A percentile compares a stretch with the other conserved stretches of the same genome.
Conservation (phyloP, 2,888 invertebrate genomes). For the Scaptomyza caliginosa region DNA sequence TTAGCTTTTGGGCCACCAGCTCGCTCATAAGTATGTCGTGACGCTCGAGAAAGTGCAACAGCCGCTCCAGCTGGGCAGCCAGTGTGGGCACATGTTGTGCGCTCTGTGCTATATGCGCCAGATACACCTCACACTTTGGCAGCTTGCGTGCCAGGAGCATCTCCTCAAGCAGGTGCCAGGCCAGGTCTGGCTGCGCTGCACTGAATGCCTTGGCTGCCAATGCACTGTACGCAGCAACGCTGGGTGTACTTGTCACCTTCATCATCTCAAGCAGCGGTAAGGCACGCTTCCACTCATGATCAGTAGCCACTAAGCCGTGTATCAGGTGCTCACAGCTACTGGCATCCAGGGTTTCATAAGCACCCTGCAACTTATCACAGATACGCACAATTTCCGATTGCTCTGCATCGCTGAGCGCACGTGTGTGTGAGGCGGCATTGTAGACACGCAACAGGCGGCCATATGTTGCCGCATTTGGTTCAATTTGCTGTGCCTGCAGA, state of each 20-base stretch:
- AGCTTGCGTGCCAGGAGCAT: slow-evolving; percentile 84
- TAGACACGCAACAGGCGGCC: slow-evolving; percentile 87
- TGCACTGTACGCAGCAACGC: slow-evolving; percentile 85
- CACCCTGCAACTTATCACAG: slow-evolving; percentile 82
- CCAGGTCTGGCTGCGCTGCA: slow-evolving; percentile 84
- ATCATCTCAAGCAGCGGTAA: slow-evolving; percentile 87
- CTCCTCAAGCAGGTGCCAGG: slow-evolving; percentile 86
- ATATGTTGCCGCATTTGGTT: slow-evolving; percentile 86
- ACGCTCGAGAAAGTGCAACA: slow-evolving; percentile 86
- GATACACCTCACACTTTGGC: slow-evolving; percentile 85
- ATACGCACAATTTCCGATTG: slow-evolving; percentile 86
- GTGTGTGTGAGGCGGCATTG: slow-evolving; percentile 79
- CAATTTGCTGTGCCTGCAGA: slow-evolving; percentile 84
- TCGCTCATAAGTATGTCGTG: slow-evolving; percentile 84
- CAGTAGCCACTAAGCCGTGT: slow-evolving; percentile 87
- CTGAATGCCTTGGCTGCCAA: slow-evolving; percentile 86
- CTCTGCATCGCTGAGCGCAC: slow-evolving; percentile 84
- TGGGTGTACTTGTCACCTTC: slow-evolving; percentile 85
- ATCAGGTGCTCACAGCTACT: slow-evolving; percentile 87
- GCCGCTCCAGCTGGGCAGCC: slow-evolving; percentile 85
- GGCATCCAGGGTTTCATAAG: slow-evolving; percentile 87
- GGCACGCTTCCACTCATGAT: slow-evolving; percentile 87
- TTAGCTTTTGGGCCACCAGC: slow-evolving; percentile 66
- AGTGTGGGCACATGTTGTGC: slow-evolving; percentile 75
- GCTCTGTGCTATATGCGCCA: slow-evolving; percentile 85